phyloP scores from a whole-genome alignment of 2,113 vertebrate genomes.

The Gymnorhina tibicen region DNA sequence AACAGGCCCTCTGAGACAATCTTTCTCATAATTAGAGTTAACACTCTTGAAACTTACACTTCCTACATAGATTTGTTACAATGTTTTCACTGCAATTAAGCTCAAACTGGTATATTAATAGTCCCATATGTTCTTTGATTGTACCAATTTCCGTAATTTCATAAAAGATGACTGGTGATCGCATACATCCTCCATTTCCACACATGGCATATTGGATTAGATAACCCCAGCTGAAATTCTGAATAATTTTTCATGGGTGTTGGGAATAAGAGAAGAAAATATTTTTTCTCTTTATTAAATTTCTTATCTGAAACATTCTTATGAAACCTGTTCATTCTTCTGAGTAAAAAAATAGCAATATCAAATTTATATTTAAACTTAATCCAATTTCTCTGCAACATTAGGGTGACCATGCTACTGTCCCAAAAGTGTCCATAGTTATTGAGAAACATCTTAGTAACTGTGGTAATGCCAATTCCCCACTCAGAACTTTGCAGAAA shows the following conservation, averaged over 20 bases:
- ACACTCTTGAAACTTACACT: not conserved
- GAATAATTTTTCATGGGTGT: not conserved
- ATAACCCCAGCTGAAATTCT: not conserved
- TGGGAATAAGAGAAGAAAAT: not conserved
- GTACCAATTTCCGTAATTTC: not conserved
- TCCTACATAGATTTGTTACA: not conserved
- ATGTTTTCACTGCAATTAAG: not conserved
- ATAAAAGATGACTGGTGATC: not conserved
- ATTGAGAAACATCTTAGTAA: not conserved
- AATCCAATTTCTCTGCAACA: not conserved
- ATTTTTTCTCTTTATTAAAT: not conserved
- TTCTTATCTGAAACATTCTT: not conserved
- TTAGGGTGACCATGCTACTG: not conserved
- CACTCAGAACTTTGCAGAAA: not conserved
- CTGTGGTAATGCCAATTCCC: not conserved
- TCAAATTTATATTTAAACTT: not conserved
- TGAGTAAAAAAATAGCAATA: not conserved
- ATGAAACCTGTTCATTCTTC: not conserved
- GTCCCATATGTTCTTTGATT: slow-evolving; percentile 7
- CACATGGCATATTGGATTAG: not conserved
- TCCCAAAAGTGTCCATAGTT: not conserved
- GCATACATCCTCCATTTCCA: not conserved
- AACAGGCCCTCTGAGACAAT: not conserved
- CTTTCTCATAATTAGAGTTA: not conserved
- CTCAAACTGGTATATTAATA: not conserved